These are phyloP conservation scores for Burhinus bistriatus DNA, from an alignment of 2,113 vertebrate genomes.

Conservation along the genomic window DNA sequence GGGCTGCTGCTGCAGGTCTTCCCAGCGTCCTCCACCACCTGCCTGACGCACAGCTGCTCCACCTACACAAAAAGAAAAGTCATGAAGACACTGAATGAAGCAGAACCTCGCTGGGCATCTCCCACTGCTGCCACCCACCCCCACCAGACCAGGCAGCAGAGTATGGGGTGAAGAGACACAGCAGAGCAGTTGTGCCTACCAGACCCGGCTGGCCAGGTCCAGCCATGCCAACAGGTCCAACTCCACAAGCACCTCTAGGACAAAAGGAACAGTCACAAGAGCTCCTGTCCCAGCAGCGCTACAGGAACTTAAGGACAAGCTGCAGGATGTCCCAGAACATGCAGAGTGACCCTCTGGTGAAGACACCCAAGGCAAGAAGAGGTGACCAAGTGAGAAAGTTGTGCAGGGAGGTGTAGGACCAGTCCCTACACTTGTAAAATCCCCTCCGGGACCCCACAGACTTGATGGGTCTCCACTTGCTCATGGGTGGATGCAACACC, in stretches of 20 bases:
- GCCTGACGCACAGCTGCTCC: slow-evolving; percentile 73
- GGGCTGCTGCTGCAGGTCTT: slow-evolving; percentile 57
- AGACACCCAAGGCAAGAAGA: background rate
- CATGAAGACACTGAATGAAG: background rate
- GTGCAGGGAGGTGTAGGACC: background rate
- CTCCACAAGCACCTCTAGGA: background rate
- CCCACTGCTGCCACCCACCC: background rate
- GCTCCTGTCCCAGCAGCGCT: background rate
- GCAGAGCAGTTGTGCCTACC: background rate
- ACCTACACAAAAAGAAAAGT: slow-evolving; percentile 12
- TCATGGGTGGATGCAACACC: background rate
- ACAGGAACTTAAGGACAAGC: background rate
- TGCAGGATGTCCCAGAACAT: background rate
- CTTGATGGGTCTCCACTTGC: background rate
- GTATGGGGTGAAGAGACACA: background rate
- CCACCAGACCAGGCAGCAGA: background rate
- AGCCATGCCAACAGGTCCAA: background rate
- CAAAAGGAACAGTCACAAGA: background rate
- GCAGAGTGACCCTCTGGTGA: background rate
- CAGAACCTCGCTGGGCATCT: background rate
- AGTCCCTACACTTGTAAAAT: background rate
- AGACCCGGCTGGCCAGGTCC: background rate
- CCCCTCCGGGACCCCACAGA: background rate
- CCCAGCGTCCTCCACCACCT: slow-evolving; percentile 68
- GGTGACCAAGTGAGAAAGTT: background rate